phyloP scores from a whole-genome alignment of 2,888 invertebrate species.

The Epinotia demarniana region DNA sequence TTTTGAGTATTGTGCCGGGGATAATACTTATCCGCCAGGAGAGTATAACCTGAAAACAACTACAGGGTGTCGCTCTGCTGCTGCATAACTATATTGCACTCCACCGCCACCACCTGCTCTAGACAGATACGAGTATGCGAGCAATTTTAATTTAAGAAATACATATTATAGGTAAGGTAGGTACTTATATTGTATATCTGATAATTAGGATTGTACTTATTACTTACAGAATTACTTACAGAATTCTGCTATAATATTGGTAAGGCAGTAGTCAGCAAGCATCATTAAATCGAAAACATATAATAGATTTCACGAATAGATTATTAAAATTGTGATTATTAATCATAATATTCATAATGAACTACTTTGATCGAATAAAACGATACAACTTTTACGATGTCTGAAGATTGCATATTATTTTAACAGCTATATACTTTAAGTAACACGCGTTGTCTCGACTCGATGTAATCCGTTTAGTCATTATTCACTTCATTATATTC shows the following conservation, averaged over 20 bases:
- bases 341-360: background rate
- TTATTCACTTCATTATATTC: conserved; percentile 1
- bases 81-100: background rate
- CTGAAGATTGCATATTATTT: conserved; percentile 1
- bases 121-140: background rate
- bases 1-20: conserved; percentile 12
- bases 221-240: background rate
- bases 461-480: background rate
- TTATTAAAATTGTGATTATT: background rate
- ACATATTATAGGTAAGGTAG: no score
- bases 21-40: no score
- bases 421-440: conserved; percentile 1
- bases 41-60: background rate
- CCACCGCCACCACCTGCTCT: background rate
- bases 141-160: background rate
- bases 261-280: no score
- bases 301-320: no score
- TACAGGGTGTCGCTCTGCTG: background rate
- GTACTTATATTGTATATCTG: no score
- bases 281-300: no score
- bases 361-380: background rate
- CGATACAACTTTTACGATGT: background rate
- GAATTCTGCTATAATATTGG: background rate
- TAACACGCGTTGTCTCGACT: background rate
- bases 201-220: no score